phyloP scores from a whole-genome alignment of 2,797 vertebrate genomes.

The Brotula barbata region DNA sequence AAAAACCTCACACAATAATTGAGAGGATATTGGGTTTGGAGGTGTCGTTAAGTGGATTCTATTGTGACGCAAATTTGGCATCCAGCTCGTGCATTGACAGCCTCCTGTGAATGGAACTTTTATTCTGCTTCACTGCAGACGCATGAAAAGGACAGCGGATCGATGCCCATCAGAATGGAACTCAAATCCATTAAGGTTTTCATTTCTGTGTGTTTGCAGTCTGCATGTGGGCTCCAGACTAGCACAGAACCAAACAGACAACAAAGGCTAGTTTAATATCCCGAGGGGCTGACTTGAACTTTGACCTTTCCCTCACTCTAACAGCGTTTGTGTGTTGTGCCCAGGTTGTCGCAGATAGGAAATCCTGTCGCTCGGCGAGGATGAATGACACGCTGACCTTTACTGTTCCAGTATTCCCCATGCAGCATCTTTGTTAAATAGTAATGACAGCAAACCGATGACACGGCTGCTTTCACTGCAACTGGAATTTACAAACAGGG shows the following conservation, averaged over 20 bases:
- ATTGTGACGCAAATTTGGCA: neutral
- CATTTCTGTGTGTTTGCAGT: too few species aligned
- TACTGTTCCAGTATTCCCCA: slow-evolving; percentile 37
- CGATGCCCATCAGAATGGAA: neutral
- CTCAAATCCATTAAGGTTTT: too few species aligned
- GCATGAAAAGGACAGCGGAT: slow-evolving; percentile 1
- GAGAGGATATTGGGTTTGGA: slow-evolving; percentile 3
- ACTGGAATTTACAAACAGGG: too few species aligned
- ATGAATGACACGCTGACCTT: slow-evolving; percentile 71
- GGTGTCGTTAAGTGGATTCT: neutral
- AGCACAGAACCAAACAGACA: slow-evolving; percentile 14
- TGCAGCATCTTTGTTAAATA: slow-evolving; percentile 35
- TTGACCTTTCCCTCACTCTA: slow-evolving; percentile 54
- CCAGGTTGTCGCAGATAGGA: slow-evolving; percentile 50
- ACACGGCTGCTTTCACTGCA: slow-evolving; percentile 4
- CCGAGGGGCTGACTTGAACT: slow-evolving; percentile 44
- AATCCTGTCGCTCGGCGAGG: slow-evolving; percentile 64
- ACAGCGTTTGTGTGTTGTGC: slow-evolving; percentile 54
- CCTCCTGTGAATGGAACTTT: neutral
- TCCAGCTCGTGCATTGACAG: neutral
- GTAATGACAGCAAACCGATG: neutral
- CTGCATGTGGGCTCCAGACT: too few species aligned
- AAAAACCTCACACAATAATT: neutral
- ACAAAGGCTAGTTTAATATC: slow-evolving; percentile 25
- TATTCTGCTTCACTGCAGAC: neutral